Evolutionary conservation across 2,888 invertebrate species (phyloP).

Genomic region (Hemaris fuciformis): DNA sequence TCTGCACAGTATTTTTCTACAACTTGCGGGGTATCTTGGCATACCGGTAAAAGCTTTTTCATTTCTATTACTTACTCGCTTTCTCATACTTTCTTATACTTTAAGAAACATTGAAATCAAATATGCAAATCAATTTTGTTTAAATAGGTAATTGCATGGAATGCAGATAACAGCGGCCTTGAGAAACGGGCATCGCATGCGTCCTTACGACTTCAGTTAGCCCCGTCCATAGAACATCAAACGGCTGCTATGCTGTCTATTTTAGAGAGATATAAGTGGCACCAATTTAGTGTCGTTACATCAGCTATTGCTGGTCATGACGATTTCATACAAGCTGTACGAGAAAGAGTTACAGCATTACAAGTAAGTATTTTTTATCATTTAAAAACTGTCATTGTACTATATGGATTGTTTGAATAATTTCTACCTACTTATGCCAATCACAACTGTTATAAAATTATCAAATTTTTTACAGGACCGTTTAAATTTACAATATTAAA

Average conservation of each 20-base stretch:
- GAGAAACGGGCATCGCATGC: slow-evolving; percentile 91
- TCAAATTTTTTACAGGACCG: slow-evolving; percentile 60
- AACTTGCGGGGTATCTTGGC: slow-evolving; percentile 95
- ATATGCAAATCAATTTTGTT: slow-evolving; percentile 13
- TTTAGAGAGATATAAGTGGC: slow-evolving; percentile 97
- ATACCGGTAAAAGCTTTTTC: slow-evolving; percentile 86
- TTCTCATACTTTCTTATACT: not conserved
- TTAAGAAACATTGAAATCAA: not conserved
- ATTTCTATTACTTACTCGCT: slow-evolving; percentile 17
- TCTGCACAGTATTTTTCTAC: slow-evolving; percentile 96
- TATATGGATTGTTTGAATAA: too few species aligned
- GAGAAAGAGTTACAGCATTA: slow-evolving; percentile 92
- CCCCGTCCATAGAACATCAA: slow-evolving; percentile 98
- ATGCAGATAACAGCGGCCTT: slow-evolving; percentile 97
- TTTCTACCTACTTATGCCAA: not conserved
- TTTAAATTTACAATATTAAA: slow-evolving; percentile 90
- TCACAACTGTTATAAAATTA: too few species aligned
- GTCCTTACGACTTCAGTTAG: slow-evolving; percentile 94
- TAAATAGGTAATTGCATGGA: slow-evolving; percentile 93
- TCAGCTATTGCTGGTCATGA: slow-evolving; percentile 97
- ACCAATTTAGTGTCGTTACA: slow-evolving; percentile 96
- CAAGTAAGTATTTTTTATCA: slow-evolving; percentile 77
- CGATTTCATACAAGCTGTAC: slow-evolving; percentile 96
- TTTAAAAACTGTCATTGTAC: not conserved
- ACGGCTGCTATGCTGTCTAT: slow-evolving; percentile 98